These are phyloP conservation scores for Chaetophractus vellerosus DNA, from an alignment of 2,797 vertebrate species.

Conservation along the genomic window DNA sequence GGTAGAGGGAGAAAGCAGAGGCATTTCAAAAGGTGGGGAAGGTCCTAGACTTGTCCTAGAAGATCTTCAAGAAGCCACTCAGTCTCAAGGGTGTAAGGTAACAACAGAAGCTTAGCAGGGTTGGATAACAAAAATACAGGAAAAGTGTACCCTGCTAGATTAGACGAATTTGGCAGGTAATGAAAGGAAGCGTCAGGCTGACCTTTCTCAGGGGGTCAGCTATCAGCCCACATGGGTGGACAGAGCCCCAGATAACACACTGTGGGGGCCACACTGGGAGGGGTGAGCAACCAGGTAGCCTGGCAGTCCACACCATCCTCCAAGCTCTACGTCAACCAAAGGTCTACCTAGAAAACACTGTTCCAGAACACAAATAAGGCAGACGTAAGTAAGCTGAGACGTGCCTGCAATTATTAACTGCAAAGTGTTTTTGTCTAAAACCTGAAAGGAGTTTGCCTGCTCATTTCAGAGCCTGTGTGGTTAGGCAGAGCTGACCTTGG, in stretches of 20 bases:
- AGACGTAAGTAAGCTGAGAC: not conserved
- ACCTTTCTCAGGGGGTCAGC: not conserved
- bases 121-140: too few species aligned
- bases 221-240: accelerated
- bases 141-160: not conserved
- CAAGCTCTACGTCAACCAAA: not conserved
- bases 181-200: not conserved
- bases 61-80: not conserved
- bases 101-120: not conserved
- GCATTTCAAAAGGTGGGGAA: not conserved
- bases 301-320: not conserved
- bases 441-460: not conserved
- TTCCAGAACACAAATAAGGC: not conserved
- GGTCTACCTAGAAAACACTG: not conserved
- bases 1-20: not conserved
- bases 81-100: not conserved
- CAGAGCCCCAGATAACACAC: not conserved
- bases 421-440: not conserved
- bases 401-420: not conserved
- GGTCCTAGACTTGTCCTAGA: not conserved
- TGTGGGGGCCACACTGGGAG: accelerated
- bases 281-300: accelerated
- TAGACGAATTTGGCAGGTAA: accelerated
- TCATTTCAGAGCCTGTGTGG: not conserved
- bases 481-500: not conserved